Conservation (phyloP, 2,888 invertebrate genomes). For the Abrostola tripartita region DNA sequence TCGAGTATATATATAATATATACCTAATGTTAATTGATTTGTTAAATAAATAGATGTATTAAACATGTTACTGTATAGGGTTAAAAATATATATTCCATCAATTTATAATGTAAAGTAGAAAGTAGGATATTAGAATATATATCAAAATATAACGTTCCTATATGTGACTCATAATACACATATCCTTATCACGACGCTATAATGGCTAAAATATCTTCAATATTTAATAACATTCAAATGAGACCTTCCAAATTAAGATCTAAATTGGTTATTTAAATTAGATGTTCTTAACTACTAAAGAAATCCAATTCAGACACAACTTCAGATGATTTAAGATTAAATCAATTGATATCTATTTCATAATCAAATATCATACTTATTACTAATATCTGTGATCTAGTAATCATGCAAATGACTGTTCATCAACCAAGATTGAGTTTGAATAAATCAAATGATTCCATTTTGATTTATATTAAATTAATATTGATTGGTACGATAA, state of each 20-base stretch:
- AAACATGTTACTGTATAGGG: too few relatives aligned
- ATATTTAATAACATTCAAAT: neutral
- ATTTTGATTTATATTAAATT: slow-evolving; percentile 14
- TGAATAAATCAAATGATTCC: slow-evolving; percentile 6
- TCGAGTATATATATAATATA: too few relatives aligned
- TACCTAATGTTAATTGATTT: too few relatives aligned
- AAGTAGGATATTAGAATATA: too few relatives aligned
- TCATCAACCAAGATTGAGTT: slow-evolving; percentile 1
- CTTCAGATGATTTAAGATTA: slow-evolving; percentile 7
- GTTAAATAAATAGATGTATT: too few relatives aligned
- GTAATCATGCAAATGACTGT: slow-evolving; percentile 29
- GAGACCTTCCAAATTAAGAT: neutral
- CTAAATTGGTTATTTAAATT: neutral
- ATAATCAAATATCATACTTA: slow-evolving; percentile 9
- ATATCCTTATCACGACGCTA: neutral
- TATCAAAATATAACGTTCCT: too few relatives aligned
- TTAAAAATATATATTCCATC: too few relatives aligned
- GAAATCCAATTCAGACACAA: slow-evolving; percentile 9
- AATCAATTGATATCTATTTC: slow-evolving; percentile 8
- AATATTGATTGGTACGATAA: slow-evolving; percentile 30
- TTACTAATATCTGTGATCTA: slow-evolving; percentile 7
- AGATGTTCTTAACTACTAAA: slow-evolving; percentile 11
- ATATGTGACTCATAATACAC: too few relatives aligned
- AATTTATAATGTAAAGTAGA: too few relatives aligned
- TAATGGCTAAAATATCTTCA: neutral